Base-by-base conservation (phyloP, 2,113 vertebrate genomes). In the Xiphias gladius region DNA sequence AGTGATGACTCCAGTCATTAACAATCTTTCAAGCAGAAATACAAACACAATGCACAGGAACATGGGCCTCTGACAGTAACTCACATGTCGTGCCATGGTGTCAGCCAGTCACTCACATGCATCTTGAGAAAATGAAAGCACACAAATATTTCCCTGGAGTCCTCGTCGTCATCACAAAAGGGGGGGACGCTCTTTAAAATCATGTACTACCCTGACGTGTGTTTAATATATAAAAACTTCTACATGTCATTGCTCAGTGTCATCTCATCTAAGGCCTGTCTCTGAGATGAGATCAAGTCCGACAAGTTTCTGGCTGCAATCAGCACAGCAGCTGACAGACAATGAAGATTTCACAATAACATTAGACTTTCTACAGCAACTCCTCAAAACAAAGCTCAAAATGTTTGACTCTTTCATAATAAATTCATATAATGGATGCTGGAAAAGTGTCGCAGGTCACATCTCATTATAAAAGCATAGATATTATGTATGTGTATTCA, bases 21-120 rank as follows among this genome's bases (percentile, higher is more conserved):
- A 26, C 35, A n/a, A 7, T 32, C 64, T 66, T 14, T 82, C 82
- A 86, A 28, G 84, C 78, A 87, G 85, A 87, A 91, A 63, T 28
- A 35, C 86, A 86, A 89, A 91, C 73, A 84, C 16, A 61, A 79
- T 5, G 35, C 70, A 81, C 41, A 78, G 70, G 28, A 73, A 19
- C 37, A 58, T 2, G 2, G 61, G 20, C 52, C 52, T 24, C 54
- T 58, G 55, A 59, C 35, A 63, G 37, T 7, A 46, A 46, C 66
- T 39, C 73, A 13, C 67, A 70, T 67, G 64, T 41, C 11, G 24
- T 5, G n/a, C 12, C 48, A 37, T 17, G 24, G 41, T 58, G 35
- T 73, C 68, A 35, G 32, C 32, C 32, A 35, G 62, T 70, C 70
- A 71, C n/a, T 62, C 32, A 43, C 80, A 84, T 83, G 71, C 72